Evolutionary conservation across 2,113 vertebrate species (phyloP), one percentile per base, ranked within the genome.

Genomic region (Ammodytes marinus): DNA sequence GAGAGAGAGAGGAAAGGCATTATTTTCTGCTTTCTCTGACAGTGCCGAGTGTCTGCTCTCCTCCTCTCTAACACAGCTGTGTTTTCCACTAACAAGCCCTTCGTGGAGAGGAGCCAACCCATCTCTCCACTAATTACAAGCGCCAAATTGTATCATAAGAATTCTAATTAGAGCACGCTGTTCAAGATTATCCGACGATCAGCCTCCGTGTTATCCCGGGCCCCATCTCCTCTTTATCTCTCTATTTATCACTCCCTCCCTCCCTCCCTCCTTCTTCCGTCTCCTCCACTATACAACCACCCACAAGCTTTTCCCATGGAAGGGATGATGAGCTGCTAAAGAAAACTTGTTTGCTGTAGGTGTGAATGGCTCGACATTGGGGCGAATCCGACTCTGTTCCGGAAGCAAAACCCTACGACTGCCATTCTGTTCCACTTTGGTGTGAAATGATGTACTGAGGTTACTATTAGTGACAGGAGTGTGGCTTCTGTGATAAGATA

Each of bases 81-180:
- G 96, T 97, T 97, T 27, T 96, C 96, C 96, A 96, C 95, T 98
- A 97, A 98, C 97, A 97, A 98, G 96, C 95, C 96, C 27, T 27
- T 90, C 74, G 83, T 88, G 96, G 95, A 95, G 96, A 97, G 96
- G 95, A 97, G 97, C 96, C 96, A 97, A 96, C 96, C 96, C 96
- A 98, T 97, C 96, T 97, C 96, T 97, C 95, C 95, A 95, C 97
- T 98, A 98, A 99, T 99, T 99, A 99, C 96, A 96, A 96, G 95
- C 95, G 97, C 97, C 95, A 98, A 98, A 98, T 97, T 97, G 96
- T 98, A 97, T 99, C 96, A 98, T 98, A 97, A 97, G 97, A 98
- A 97, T 97, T 97, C 96, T 99, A 98, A 99, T 98, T 98, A 98
- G 96, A 96, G 96, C 96, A 97, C 95, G 96, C 96, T 98, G 96